Percentiles rank a stretch among this genome's conserved stretches.
phyloP scores from a whole-genome alignment of 2,888 invertebrate species.

The Apotomis betuletana region DNA sequence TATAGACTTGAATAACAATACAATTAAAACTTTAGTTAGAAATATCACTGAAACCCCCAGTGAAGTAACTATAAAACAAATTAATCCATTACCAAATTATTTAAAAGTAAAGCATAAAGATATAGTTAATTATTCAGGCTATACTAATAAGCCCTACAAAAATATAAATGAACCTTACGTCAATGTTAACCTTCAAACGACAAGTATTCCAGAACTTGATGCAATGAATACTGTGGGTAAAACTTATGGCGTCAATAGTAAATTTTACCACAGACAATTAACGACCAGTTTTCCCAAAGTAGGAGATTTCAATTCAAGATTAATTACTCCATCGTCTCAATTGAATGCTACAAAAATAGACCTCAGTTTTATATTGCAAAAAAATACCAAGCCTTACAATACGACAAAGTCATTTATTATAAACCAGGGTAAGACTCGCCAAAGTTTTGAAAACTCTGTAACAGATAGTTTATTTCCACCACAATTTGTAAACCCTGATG shows the following conservation, averaged over 20 bases:
- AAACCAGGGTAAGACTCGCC: neutral
- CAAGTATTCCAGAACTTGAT: neutral
- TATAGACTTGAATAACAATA: neutral
- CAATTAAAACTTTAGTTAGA: neutral
- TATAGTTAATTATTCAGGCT: too few species aligned
- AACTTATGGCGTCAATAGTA: neutral
- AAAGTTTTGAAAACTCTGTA: neutral
- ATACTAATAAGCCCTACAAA: neutral
- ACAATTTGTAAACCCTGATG: neutral
- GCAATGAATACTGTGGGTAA: neutral
- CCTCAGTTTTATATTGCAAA: neutral
- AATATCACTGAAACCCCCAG: neutral
- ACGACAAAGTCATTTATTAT: neutral
- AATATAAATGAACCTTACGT: neutral
- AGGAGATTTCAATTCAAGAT: neutral
- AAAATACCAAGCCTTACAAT: neutral
- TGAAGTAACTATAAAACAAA: neutral
- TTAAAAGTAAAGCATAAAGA: too few species aligned
- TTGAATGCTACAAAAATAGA: neutral
- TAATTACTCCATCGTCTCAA: neutral
- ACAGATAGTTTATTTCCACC: neutral
- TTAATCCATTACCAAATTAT: too few species aligned
- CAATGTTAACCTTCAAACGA: neutral
- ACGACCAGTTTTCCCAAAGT: neutral
- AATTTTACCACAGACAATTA: neutral